These are phyloP conservation scores for Synanthedon tipuliformis DNA, from an alignment of 2,888 invertebrate genomes.

Conservation along the genomic window DNA sequence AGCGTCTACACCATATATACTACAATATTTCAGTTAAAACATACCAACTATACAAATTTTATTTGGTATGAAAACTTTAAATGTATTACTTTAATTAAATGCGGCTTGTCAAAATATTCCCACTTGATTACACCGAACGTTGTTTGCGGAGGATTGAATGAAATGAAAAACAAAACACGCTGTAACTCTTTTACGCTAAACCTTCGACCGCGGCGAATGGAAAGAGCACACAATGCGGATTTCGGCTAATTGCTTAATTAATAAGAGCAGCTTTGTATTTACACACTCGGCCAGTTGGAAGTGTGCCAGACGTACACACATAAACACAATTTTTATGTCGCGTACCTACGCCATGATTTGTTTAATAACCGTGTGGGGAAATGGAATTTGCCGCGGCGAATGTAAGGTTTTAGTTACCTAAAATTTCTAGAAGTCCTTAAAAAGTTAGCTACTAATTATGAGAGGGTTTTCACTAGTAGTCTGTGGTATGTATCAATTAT, in stretches of 20 bases:
- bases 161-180: conserved; percentile 31
- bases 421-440: too few species aligned
- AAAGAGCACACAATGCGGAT: conserved; percentile 49
- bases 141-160: conserved; percentile 27
- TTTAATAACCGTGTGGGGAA: conserved; percentile 4
- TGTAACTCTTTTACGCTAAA: conserved; percentile 31
- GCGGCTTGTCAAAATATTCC: not conserved
- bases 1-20: too few species aligned
- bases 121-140: conserved; percentile 27
- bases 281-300: conserved; percentile 46
- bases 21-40: not conserved
- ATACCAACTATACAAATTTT: not conserved
- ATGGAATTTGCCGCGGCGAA: conserved; percentile 2
- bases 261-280: conserved; percentile 47
- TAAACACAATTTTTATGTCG: not conserved
- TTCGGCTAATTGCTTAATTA: conserved; percentile 65
- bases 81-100: not conserved
- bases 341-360: not conserved
- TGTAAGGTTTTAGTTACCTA: conserved; percentile 1
- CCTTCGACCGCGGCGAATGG: conserved; percentile 44
- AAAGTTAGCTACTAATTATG: too few species aligned
- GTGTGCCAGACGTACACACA: conserved; percentile 27
- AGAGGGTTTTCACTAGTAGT: too few species aligned
- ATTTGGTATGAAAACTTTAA: not conserved
- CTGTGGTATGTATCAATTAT: too few species aligned